Evolutionary conservation across 2,888 invertebrate species (phyloP).

Genomic region (Dicycla oo): DNA sequence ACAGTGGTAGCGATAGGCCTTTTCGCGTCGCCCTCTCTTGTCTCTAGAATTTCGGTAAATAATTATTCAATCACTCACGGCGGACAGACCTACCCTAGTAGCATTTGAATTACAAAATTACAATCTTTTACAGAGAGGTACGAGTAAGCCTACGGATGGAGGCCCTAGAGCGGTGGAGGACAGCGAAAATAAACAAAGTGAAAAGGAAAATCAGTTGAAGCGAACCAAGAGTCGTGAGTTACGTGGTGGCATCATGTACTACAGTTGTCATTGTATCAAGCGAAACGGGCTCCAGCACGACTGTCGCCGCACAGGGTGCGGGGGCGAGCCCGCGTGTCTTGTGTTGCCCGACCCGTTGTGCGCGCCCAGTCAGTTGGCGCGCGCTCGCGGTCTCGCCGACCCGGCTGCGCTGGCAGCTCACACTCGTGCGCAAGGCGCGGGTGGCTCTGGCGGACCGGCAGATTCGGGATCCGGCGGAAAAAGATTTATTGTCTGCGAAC

Average conservation of each 20-base stretch:
- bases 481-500: conserved; percentile 86
- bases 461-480: conserved; percentile 75
- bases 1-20: conserved; percentile 86
- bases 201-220: conserved; percentile 86
- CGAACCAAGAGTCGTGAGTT: conserved; percentile 89
- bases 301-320: conserved; percentile 89
- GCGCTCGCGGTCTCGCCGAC: conserved; percentile 84
- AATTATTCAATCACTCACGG: conserved; percentile 74
- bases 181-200: conserved; percentile 81
- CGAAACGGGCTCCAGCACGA: conserved; percentile 91
- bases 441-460: conserved; percentile 66
- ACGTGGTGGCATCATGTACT: conserved; percentile 89
- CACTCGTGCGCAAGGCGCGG: conserved; percentile 70
- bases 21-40: conserved; percentile 69
- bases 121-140: conserved; percentile 79
- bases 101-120: conserved; percentile 32
- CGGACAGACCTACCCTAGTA: conserved; percentile 73
- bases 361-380: conserved; percentile 88
- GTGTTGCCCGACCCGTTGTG: conserved; percentile 89
- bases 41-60: conserved; percentile 77
- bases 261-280: conserved; percentile 90
- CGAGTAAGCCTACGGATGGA: conserved; percentile 71
- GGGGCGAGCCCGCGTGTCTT: conserved; percentile 88
- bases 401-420: conserved; percentile 81
- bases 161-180: conserved; percentile 77